phyloP scores from a whole-genome alignment of 2,797 vertebrate species.

The Orientallactaga sibirica region DNA sequence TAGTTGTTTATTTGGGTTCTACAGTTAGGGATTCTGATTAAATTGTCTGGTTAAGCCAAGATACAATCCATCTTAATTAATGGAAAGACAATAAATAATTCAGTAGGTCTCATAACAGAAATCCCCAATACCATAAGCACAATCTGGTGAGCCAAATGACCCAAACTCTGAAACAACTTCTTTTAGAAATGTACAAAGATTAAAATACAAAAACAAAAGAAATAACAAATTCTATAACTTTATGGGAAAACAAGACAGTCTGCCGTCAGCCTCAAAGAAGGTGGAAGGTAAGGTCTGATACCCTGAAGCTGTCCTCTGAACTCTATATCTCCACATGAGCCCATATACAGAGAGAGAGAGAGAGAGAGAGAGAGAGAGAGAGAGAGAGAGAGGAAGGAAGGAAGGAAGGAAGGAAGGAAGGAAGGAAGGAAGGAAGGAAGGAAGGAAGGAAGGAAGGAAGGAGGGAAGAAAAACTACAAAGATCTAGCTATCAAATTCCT shows the following conservation, averaged over 20 bases:
- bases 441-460: no score
- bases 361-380: background rate
- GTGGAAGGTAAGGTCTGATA: no score
- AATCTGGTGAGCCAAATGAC: background rate
- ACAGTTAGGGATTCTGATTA: background rate
- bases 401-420: no score
- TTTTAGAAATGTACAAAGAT: slow-evolving; percentile 24
- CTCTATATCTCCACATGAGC: background rate
- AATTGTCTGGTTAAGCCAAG: background rate
- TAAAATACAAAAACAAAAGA: slow-evolving; percentile 8
- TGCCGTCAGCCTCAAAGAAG: no score
- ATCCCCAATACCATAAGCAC: background rate
- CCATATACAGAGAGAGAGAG: background rate
- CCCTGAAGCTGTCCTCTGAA: no score
- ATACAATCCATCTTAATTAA: background rate
- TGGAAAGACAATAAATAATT: background rate
- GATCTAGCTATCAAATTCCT: slow-evolving; percentile 7
- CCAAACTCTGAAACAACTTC: background rate
- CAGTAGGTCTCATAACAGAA: background rate
- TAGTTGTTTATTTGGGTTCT: background rate
- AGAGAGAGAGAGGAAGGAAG: no score
- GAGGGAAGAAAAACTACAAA: background rate
- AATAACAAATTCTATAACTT: background rate
- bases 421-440: no score
- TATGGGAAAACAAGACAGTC: background rate